Percentiles rank a stretch among this genome's conserved stretches.
Conservation (phyloP, 2,113 vertebrate genomes). For the Chionomys nivalis region DNA sequence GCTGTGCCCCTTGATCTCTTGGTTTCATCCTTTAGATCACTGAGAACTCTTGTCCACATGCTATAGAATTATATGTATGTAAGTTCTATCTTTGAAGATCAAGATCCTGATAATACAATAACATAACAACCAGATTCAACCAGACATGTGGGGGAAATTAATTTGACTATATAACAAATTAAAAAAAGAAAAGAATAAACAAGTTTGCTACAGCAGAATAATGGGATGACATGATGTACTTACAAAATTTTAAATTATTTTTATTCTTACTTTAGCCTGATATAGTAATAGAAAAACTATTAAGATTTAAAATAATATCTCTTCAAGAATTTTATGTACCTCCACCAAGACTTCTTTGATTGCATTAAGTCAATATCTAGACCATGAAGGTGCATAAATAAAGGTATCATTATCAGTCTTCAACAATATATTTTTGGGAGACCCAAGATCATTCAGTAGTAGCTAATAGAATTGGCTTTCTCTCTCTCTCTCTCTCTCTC, state of each 20-base stretch:
- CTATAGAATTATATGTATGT: neutral
- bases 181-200: neutral
- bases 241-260: neutral
- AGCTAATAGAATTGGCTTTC: neutral
- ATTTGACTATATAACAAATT: neutral
- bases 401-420: neutral
- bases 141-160: neutral
- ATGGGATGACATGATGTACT: neutral
- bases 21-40: neutral
- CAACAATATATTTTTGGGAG: neutral
- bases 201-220: neutral
- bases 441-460: neutral
- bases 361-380: neutral
- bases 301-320: constrained; percentile 18
- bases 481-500: too few relatives aligned
- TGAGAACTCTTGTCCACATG: neutral
- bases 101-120: neutral
- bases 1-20: neutral
- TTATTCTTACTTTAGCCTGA: neutral
- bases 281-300: neutral
- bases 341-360: neutral
- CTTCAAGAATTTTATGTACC: constrained; percentile 3
- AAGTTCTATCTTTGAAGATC: neutral
- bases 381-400: neutral
- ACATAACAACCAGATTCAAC: too few relatives aligned